Conservation (phyloP, 2,113 vertebrate species). For the Anguilla japonica region DNA sequence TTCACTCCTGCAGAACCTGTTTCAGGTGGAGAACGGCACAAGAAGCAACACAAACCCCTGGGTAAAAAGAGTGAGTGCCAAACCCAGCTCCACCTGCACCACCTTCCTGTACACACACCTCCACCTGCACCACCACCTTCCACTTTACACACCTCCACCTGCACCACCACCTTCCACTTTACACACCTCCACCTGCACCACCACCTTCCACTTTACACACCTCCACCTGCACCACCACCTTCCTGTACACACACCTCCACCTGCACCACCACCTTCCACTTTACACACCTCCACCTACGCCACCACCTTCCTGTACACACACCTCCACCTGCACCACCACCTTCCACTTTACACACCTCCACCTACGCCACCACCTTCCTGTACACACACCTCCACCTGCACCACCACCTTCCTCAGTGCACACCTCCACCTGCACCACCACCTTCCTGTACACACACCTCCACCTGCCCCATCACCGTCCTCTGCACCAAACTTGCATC, state of each 20-base stretch:
- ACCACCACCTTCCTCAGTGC: not conserved
- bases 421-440: not conserved
- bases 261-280: not conserved
- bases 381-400: not conserved
- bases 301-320: too few species aligned
- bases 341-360: not conserved
- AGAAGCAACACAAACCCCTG: slow-evolving; percentile 73
- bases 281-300: too few species aligned
- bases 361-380: too few species aligned
- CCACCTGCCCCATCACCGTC: not conserved
- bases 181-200: not conserved
- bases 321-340: not conserved
- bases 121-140: not conserved
- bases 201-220: not conserved
- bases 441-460: too few species aligned
- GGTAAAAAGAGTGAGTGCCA: slow-evolving; percentile 82
- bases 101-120: too few species aligned
- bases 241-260: not conserved
- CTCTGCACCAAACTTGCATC: too few species aligned
- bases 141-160: not conserved
- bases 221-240: too few species aligned
- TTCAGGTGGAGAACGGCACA: slow-evolving; percentile 71
- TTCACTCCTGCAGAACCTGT: slow-evolving; percentile 63
- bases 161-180: not conserved
- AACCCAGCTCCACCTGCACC: not conserved